Conservation (phyloP, 2,888 invertebrate species). For the Caenorhabditis drosophilae region DNA sequence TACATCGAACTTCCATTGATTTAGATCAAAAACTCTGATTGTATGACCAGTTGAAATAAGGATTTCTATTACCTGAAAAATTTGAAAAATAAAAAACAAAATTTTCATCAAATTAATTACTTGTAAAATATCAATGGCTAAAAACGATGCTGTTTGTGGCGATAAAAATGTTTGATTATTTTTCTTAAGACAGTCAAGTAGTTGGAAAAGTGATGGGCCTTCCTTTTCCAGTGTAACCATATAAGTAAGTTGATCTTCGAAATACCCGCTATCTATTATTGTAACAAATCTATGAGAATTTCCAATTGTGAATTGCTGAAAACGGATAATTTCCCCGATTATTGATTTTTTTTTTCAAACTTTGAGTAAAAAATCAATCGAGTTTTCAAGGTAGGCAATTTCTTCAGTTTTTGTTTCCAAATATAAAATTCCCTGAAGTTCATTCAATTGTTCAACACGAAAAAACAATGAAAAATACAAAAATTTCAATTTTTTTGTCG, state of each 20-base stretch:
- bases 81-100: not conserved
- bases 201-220: constrained; percentile 7
- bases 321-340: constrained; percentile 8
- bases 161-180: not conserved
- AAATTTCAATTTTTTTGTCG: constrained; percentile 9
- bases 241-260: constrained; percentile 19
- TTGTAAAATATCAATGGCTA: constrained; percentile 12
- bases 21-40: constrained; percentile 15
- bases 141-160: constrained; percentile 9
- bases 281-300: constrained; percentile 18
- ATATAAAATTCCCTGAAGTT: constrained; percentile 25
- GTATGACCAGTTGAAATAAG: constrained; percentile 13
- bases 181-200: not conserved
- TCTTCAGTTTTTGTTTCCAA: constrained; percentile 12
- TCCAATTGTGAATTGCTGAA: constrained; percentile 3
- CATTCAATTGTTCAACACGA: no score
- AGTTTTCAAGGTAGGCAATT: not conserved
- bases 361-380: constrained; percentile 15
- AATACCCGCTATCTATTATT: constrained; percentile 9
- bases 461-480: constrained; percentile 24
- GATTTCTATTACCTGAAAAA: constrained; percentile 11
- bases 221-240: constrained; percentile 9
- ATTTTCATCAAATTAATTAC: not conserved
- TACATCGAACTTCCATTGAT: constrained; percentile 21
- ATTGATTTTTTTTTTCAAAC: not conserved